Evolutionary conservation across 2,113 vertebrate species (phyloP), one percentile per base, ranked within the genome.

Genomic region (Porphyrio hochstetteri): DNA sequence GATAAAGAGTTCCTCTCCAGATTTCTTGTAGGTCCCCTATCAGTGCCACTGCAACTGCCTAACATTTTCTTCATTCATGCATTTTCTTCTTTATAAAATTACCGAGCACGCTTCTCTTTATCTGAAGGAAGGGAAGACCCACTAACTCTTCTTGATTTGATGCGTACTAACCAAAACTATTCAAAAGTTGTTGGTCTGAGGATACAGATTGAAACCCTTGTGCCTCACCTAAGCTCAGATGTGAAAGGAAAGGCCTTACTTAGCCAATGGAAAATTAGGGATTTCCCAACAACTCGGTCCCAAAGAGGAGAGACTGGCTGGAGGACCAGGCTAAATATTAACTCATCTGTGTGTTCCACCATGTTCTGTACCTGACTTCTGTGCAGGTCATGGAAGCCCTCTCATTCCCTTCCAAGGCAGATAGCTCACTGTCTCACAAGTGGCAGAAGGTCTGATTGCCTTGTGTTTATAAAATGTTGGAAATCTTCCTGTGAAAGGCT

Each of bases 401-500:
- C 59, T 80, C 64, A 19, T 72, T 5, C 24, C n/a, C 3, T 65
- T 91, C 35, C 31, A 13, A 35, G 70, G 64, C 18, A 55, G 61
- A 35, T 16, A 29, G 21, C 31, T 92, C 71, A 33, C 70, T 71
- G 27, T 59, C 81, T 95, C 16, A 0, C 16, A 1, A 0, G 48
- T 79, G 95, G 91, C 75, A 87, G 44, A 90, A 87, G 81, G 57
- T 84, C 84, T 82, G 44, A 28, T 33, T 90, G 57, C 50, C n/a
- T 63, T 23, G 33, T 89, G 57, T 89, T 95, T 44, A 56, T 65
- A 61, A 74, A 75, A 81, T 87, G 64, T 9, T 89, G 65, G 61
- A 85, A 89, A n/a, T 84, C n/a, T 13, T 95, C 52, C 74, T 82
- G 38, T 14, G 27, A 61, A 65, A 83, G 38, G 8, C 59, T 65